Evolutionary conservation across 2,888 invertebrate species (phyloP).

Genomic region (Cephus spinipes): DNA sequence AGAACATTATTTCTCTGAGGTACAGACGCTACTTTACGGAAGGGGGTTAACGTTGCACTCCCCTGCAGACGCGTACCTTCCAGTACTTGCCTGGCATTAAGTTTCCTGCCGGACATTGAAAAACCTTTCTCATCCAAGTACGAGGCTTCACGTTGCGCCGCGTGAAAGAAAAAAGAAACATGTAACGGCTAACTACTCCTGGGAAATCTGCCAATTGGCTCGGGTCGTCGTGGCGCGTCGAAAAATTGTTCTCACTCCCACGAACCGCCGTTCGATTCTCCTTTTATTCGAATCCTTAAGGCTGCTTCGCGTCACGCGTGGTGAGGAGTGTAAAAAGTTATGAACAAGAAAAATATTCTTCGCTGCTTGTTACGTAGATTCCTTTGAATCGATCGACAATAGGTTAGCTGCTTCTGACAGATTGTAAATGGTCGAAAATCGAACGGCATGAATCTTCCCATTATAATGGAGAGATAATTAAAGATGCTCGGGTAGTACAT

Average conservation of each 20-base stretch:
- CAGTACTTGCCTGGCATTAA: not conserved
- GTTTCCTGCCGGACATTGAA: not conserved
- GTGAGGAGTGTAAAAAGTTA: not conserved
- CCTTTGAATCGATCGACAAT: not conserved
- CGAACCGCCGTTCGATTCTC: not conserved
- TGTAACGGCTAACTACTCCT: not conserved
- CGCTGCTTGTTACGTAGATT: not conserved
- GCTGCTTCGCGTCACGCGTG: not conserved
- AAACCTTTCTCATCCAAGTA: not conserved
- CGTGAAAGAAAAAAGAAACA: not conserved
- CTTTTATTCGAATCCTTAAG: not conserved
- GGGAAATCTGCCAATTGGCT: not conserved
- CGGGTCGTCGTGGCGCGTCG: not conserved
- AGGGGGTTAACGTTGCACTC: not conserved
- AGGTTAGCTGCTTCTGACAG: not conserved
- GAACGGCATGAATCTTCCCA: not conserved
- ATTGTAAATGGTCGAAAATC: not conserved
- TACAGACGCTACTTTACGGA: not conserved
- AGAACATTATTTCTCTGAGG: not conserved
- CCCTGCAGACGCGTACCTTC: not conserved
- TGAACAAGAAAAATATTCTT: not conserved
- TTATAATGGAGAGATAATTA: not conserved
- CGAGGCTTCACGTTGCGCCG: not conserved
- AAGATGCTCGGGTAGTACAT: not conserved
- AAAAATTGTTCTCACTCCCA: not conserved